Evolutionary conservation across 2,113 vertebrate genomes (phyloP).

Genomic region (Archocentrus centrarchus): DNA sequence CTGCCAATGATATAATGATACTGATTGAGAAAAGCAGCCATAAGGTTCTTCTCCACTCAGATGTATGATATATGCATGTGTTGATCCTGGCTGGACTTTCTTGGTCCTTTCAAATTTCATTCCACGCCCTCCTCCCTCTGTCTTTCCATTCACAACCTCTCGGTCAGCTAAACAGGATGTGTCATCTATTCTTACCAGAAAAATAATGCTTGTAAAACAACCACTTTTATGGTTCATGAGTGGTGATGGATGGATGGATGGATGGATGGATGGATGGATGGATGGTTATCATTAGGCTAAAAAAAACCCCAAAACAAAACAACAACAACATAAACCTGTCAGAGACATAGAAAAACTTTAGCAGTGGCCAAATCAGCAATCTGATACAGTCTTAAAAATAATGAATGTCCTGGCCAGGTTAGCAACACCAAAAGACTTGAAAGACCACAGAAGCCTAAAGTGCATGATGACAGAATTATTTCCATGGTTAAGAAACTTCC

Average conservation of each 20-base stretch:
- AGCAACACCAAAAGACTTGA: not conserved
- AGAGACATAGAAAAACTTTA: not conserved
- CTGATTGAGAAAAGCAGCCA: constrained; percentile 31
- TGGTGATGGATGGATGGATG: no score
- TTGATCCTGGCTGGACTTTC: not conserved
- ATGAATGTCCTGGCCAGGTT: not conserved
- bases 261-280: no score
- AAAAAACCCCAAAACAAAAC: no score
- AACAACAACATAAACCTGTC: not conserved
- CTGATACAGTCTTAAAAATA: not conserved
- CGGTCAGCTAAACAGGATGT: not conserved
- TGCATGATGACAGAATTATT: not conserved
- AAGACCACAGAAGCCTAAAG: not conserved
- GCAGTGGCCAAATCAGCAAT: not conserved
- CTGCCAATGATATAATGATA: not conserved
- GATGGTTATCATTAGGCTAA: no score
- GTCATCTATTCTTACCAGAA: not conserved
- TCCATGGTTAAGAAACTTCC: not conserved
- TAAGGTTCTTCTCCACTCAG: not conserved
- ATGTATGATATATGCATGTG: not conserved
- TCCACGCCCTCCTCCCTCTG: not conserved
- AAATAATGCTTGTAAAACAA: not conserved
- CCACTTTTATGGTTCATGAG: not conserved
- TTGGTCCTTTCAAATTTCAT: not conserved
- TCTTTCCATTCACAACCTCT: not conserved